Evolutionary conservation across 2,797 vertebrate genomes (phyloP), one percentile per base, ranked within the genome.

Genomic region (Lagocephalus sceleratus): DNA sequence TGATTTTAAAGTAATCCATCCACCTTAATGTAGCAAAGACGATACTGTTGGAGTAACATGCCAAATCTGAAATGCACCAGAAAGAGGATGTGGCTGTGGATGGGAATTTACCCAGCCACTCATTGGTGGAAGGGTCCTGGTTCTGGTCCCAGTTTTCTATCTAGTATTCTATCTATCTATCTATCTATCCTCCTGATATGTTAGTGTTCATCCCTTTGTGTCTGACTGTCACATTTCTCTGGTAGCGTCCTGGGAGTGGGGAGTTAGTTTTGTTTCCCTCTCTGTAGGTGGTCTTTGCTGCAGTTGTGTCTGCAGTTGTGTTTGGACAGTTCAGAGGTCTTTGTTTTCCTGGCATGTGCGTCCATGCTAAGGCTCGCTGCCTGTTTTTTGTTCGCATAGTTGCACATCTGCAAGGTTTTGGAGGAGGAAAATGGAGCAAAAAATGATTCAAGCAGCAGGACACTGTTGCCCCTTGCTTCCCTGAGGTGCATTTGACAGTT

Each of bases 261-360:
- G 66, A 57, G 66, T 60, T 75, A 63, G 66, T 68, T 66, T 74
- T 42, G 54, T 66, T 76, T 74, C 69, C 73, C 72, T 71, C 66
- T 73, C 71, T 47, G 54, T 89, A 87, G 86, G 89, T 90, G 87
- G 90, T 88, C 82, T 57, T 44, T 44, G 22, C 53, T 45, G 58
- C 61, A 73, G 78, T 74, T 81, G 82, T 40, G 72, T 79, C 49
- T 80, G 63, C 71, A 56, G 59, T 74, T 52, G 55, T 85, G 81
- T 84, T 89, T 88, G 84, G 65, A 60, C 71, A 83, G 70, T 88
- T 81, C 79, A 73, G 62, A 81, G 68, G 70, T 79, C 78, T 81
- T 85, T 86, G 77, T 84, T 87, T 84, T 88, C 82, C 84, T 87
- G 82, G 79, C 81, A 63, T 53, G 61, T 85, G 60, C 81, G 75